Conservation (phyloP, 2,113 vertebrate genomes). For the Dicerorhinus sumatrensis region DNA sequence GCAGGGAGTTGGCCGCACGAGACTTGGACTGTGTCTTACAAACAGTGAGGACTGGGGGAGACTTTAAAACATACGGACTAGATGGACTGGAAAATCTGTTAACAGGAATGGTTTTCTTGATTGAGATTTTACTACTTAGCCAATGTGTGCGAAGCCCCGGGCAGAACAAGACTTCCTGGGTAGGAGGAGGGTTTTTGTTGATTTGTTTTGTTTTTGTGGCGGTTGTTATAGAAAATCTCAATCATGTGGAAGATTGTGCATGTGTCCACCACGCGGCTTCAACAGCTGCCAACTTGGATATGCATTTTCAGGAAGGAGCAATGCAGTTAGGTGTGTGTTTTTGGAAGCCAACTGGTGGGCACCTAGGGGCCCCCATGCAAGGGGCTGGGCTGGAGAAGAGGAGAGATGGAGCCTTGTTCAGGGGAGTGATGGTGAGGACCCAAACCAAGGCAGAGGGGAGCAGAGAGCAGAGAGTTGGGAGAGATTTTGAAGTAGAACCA, state of each 20-base stretch:
- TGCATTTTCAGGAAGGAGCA: background rate
- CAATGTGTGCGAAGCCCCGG: background rate
- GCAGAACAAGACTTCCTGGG: background rate
- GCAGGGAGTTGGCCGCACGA: background rate
- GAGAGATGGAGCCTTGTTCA: background rate
- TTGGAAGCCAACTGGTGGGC: background rate
- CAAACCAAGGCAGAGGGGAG: background rate
- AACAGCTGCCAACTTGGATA: background rate
- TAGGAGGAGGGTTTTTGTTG: background rate
- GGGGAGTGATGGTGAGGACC: background rate
- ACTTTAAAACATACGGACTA: background rate
- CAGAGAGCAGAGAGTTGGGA: background rate
- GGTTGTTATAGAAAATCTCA: background rate
- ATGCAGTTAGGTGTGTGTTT: rapidly evolving
- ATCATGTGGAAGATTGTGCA: background rate
- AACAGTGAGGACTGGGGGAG: background rate
- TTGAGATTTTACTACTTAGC: background rate
- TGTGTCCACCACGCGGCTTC: background rate
- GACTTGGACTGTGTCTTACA: background rate
- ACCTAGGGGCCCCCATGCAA: background rate
- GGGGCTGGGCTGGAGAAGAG: too few relatives aligned
- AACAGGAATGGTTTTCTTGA: background rate
- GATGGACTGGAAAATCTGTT: background rate
- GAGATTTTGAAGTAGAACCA: background rate
- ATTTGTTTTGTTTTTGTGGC: background rate